Evolutionary conservation across 1,140 invertebrate species (phyloP), one percentile per base, ranked within the genome.

Genomic region (Phthorimaea operculella): DNA sequence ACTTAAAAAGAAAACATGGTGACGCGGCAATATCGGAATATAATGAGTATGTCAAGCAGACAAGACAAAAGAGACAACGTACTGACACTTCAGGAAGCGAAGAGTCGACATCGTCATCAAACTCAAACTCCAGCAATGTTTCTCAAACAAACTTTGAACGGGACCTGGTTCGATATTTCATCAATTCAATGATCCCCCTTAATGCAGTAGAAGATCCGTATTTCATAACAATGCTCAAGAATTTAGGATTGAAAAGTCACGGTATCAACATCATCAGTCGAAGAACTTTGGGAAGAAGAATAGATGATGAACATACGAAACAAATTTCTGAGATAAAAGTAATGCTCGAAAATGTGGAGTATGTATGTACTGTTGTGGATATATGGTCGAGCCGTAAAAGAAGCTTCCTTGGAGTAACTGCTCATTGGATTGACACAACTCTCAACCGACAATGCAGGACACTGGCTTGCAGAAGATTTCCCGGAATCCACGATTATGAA

Each of bases 371-470:
- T 10, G 57, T 56, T 39, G 56, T 49, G 10, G 58, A 60, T 51
- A 60, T 64, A 2, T 64, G 55, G 57, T 62, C 52, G 5, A 49
- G 2, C 33, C 44, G 39, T 45, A 51, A 5, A 45, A 15, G 48
- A 54, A 64, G 62, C 47, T 64, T 60, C 36, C 8, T 64, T 17
- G 54, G 55, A 12, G 45, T 64, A 11, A 65, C 59, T 9, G 55
- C 52, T 53, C 63, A 65, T 50, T 65, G 59, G 59, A 17, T 65
- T 18, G 50, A 48, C 1, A 36, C 50, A 47, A 15, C 59, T 44
- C 47, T 62, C 21, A 15, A 57, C 57, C 42, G 57, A 33, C 51
- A 55, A 55, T 57, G 52, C 34, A 57, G 51, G 21, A 51, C 57
- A 15, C 15, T 65, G 12, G 33, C 33, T 34, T 34, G 33, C 11